Evolutionary conservation across 2,888 invertebrate species (phyloP), one percentile per base, ranked within the genome.

Genomic region (Xestia c-nigrum): DNA sequence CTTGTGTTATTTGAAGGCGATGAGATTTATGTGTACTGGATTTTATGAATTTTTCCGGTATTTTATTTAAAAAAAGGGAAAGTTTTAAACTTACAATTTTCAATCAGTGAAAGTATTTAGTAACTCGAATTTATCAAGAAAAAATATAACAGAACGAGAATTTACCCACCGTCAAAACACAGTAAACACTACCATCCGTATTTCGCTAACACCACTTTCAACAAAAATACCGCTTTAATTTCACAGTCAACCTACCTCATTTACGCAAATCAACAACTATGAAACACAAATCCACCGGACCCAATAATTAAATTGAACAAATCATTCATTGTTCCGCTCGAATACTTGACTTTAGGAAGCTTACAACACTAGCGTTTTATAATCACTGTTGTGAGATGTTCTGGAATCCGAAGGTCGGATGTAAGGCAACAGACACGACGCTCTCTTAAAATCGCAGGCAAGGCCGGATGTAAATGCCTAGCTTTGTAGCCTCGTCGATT

Each of bases 381-480:
- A 84, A 79, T 72, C 67, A 57, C 74, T 67, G 70, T 88, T 88
- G 87, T 88, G 80, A 87, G 87, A 87, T 87, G 82, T 84, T 83
- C 80, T 81, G 86, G 87, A 77, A 90, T 90, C 69, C 69, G 78
- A 81, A 89, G 90, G 90, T 77, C 74, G 74, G 74, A 57, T 64
- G 55, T 82, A 71, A 75, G 5, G 83, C 80, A 89, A 83, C 73
- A 72, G 76, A 83, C 83, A 74, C 85, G 85, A 89, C 90, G 90
- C 90, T 92, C 91, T 90, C 91, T 87, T 86, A 86, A 90, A 91
- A 88, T 89, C 85, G 89, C 87, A 86, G 68, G 88, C 92, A 91
- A 92, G 91, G 92, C 87, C 89, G 90, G 88, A 88, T 89, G 89
- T 88, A 84, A 87, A 90, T 86, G 84, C 85, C 87, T 81, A 84